phyloP scores from a whole-genome alignment of 64 coral and sea anemone genomes.

The Porites lutea region DNA sequence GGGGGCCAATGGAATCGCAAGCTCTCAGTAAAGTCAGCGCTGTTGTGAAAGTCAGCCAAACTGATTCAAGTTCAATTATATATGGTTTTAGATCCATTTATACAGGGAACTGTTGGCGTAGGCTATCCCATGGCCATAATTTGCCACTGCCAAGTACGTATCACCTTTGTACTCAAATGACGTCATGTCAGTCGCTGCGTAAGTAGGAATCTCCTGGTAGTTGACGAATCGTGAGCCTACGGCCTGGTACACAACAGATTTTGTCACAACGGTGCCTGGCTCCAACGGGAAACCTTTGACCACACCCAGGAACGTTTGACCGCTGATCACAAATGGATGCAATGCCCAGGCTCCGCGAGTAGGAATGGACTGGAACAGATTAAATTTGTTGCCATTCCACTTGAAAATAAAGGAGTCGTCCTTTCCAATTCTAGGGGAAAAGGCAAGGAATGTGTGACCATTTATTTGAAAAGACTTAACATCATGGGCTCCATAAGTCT shows the following conservation, averaged over 20 bases:
- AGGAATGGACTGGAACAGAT: not conserved
- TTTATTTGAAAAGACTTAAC: not conserved
- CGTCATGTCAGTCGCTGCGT: not conserved
- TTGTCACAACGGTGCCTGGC: not conserved
- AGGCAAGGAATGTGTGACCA: not conserved
- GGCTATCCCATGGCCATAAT: too few species aligned
- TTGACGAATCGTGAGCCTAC: not conserved
- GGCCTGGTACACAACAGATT: constrained; percentile 22
- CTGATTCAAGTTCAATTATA: too few species aligned
- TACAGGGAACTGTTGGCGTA: too few species aligned
- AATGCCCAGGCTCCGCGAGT: not conserved
- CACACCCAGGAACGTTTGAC: not conserved
- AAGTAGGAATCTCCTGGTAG: not conserved
- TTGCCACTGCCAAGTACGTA: too few species aligned
- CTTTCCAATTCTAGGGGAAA: not conserved
- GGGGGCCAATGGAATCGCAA: too few species aligned
- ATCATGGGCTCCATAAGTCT: not conserved
- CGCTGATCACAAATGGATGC: not conserved
- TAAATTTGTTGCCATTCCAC: not conserved
- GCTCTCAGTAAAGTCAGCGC: too few species aligned
- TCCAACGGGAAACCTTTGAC: not conserved
- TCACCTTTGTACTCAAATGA: not conserved
- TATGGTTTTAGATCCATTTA: too few species aligned
- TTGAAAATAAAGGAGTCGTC: not conserved
- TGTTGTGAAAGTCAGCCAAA: too few species aligned